Evolutionary conservation across 2,888 invertebrate genomes (phyloP).

Genomic region (Drosophila vallismaia): DNA sequence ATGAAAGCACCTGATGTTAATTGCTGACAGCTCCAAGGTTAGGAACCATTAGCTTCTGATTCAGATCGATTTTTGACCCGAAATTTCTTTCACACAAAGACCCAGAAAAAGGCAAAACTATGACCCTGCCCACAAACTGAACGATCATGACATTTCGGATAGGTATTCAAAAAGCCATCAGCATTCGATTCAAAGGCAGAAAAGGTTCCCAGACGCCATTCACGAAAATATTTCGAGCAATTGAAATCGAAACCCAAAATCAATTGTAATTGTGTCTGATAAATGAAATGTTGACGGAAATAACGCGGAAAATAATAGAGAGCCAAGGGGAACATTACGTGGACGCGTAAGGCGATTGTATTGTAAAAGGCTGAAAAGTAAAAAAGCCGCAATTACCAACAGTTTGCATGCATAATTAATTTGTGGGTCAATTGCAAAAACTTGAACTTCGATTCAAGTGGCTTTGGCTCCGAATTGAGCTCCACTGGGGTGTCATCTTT

Average conservation of each 20-base stretch:
- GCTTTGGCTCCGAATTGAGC: slow-evolving; percentile 28
- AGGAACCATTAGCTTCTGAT: slow-evolving; percentile 28
- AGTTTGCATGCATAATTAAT: slow-evolving; percentile 78
- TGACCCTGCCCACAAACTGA: slow-evolving; percentile 63
- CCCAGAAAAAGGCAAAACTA: slow-evolving; percentile 14
- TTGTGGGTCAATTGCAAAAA: slow-evolving; percentile 77
- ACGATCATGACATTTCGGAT: slow-evolving; percentile 72
- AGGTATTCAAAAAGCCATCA: slow-evolving; percentile 71
- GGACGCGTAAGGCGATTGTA: slow-evolving; percentile 50
- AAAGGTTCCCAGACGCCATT: slow-evolving; percentile 52
- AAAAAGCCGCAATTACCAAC: slow-evolving; percentile 60
- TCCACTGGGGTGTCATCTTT: slow-evolving; percentile 40
- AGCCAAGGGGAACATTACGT: slow-evolving; percentile 48
- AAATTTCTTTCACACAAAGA: slow-evolving; percentile 39
- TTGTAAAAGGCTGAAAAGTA: slow-evolving; percentile 62
- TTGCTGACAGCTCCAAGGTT: slow-evolving; percentile 17
- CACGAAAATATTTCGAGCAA: slow-evolving; percentile 61
- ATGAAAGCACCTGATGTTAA: slow-evolving; percentile 1
- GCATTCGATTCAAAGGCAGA: slow-evolving; percentile 21
- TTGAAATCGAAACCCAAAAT: slow-evolving; percentile 61
- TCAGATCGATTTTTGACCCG: slow-evolving; percentile 17
- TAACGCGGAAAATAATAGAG: slow-evolving; percentile 41
- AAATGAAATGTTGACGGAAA: slow-evolving; percentile 74
- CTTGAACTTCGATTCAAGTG: slow-evolving; percentile 71
- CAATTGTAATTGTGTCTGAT: slow-evolving; percentile 76